phyloP scores from a whole-genome alignment of 2,113 vertebrate genomes.

The Cardinalis cardinalis region DNA sequence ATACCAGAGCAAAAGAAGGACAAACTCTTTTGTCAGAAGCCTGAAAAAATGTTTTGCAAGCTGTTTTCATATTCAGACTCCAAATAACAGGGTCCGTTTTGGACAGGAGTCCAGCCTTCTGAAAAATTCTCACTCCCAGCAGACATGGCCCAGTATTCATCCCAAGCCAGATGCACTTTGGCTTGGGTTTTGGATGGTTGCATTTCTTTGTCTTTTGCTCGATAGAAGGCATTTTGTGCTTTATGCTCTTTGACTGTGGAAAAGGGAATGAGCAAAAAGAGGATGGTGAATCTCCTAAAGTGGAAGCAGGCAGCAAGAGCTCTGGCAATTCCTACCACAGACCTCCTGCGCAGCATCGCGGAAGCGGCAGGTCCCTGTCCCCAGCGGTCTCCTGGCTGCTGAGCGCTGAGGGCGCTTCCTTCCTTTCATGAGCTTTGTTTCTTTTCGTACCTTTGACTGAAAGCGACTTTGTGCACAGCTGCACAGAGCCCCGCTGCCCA shows the following conservation, averaged over 20 bases:
- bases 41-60: conserved; percentile 60
- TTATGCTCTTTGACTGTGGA: background rate
- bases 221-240: conserved; percentile 27
- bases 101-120: conserved; percentile 22
- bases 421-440: background rate
- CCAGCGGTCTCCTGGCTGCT: background rate
- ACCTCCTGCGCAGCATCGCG: background rate
- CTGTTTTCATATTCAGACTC: conserved; percentile 55
- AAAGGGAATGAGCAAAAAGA: background rate
- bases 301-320: background rate
- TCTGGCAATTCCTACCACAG: background rate
- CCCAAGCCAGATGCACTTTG: conserved; percentile 23
- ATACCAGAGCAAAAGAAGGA: conserved; percentile 58
- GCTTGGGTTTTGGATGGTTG: conserved; percentile 42
- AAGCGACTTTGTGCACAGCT: background rate
- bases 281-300: background rate
- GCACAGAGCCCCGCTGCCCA: background rate
- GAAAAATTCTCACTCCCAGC: conserved; percentile 23
- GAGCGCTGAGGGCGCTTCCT: background rate
- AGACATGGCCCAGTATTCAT: conserved; percentile 43
- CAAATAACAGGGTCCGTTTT: conserved; percentile 37
- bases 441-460: background rate
- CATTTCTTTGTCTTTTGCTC: conserved; percentile 48
- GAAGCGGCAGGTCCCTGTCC: background rate
- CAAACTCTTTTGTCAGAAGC: conserved; percentile 51